Conservation (phyloP, 64 coral and sea anemone genomes). For the Cladopsammia gracilis region DNA sequence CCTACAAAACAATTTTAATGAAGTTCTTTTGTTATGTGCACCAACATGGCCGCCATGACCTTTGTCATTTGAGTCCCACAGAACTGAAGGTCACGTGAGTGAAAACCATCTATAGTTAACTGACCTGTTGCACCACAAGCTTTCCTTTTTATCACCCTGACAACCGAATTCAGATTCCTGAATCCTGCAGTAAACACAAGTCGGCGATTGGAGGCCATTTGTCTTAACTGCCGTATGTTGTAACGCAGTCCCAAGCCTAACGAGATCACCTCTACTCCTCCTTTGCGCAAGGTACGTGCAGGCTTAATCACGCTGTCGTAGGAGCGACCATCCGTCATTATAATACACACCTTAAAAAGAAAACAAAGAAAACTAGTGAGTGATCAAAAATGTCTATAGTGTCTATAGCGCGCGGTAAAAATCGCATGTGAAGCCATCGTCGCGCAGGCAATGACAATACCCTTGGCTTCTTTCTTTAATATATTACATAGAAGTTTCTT, state of each 20-base stretch:
- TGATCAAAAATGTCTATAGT: too few relatives aligned
- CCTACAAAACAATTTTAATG: too few relatives aligned
- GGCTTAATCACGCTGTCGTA: slow-evolving; percentile 42
- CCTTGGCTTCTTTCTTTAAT: too few relatives aligned
- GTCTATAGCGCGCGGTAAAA: too few relatives aligned
- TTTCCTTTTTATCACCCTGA: slow-evolving; percentile 57
- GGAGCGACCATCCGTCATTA: slow-evolving; percentile 71
- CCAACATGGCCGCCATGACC: too few relatives aligned
- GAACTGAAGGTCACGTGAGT: too few relatives aligned
- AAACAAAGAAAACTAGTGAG: background rate
- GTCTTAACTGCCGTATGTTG: slow-evolving; percentile 44
- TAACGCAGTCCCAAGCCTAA: slow-evolving; percentile 63
- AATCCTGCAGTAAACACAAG: slow-evolving; percentile 70
- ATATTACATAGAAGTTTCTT: too few relatives aligned
- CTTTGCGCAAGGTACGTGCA: slow-evolving; percentile 25
- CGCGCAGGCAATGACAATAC: too few relatives aligned
- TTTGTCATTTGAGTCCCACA: too few relatives aligned
- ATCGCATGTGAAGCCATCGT: too few relatives aligned
- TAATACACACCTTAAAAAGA: slow-evolving; percentile 32
- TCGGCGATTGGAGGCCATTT: slow-evolving; percentile 62
- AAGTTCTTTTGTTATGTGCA: too few relatives aligned
- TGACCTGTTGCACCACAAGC: slow-evolving; percentile 31
- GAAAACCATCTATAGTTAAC: too few relatives aligned
- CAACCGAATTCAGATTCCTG: slow-evolving; percentile 58
- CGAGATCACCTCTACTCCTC: slow-evolving; percentile 44